Evolutionary conservation across 2,888 invertebrate species (phyloP), one percentile per base, ranked within the genome.

Genomic region (Hydrotaea diabolus): DNA sequence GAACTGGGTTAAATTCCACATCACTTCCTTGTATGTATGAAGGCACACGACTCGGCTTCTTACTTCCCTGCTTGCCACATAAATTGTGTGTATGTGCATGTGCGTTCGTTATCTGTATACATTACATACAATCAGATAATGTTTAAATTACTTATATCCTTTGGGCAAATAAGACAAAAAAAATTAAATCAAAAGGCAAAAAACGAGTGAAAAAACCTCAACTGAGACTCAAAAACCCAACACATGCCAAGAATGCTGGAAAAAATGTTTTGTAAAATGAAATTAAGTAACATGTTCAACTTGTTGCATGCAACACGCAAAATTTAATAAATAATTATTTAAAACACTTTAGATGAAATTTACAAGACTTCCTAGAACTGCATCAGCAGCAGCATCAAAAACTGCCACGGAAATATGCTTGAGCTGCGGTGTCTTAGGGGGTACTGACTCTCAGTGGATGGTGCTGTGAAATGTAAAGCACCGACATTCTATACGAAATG

Each of bases 251-350:
- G 17, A 64, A 75, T n/a, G 15, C 23, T 31, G 72, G 2, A 57
- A 9, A 31, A 73, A 49, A 66, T 39, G 19, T 59, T 26, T 59
- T 59, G 5, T 3, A 59, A 15, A 5, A 23, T 15, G 11, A 80
- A 72, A n/a, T 59, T 26, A 43, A 13, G 19, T 69, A 36, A 74
- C 71, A 64, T 77, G 79, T 74, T 73, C 17, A 64, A 46, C 49
- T 72, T 64, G 82, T 77, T 77, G 82, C 85, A 82, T 85, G 85
- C 69, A 53, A 21, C 85, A 85, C 85, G 85, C 85, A 85, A 85
- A 69, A 59, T 85, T 80, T 82, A 80, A 85, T 79, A 80, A 82
- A 85, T 82, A 80, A 85, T 85, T 85, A 82, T 85, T 80, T 82
- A 82, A 85, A 85, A 85, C 85, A 85, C 85, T 82, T 85, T 79